A percentile compares a stretch with the other conserved stretches of the same genome.
These are phyloP conservation scores for Lytechinus pictus DNA, from an alignment of 35 echinoderm and acorn worm genomes.

Conservation along the genomic window DNA sequence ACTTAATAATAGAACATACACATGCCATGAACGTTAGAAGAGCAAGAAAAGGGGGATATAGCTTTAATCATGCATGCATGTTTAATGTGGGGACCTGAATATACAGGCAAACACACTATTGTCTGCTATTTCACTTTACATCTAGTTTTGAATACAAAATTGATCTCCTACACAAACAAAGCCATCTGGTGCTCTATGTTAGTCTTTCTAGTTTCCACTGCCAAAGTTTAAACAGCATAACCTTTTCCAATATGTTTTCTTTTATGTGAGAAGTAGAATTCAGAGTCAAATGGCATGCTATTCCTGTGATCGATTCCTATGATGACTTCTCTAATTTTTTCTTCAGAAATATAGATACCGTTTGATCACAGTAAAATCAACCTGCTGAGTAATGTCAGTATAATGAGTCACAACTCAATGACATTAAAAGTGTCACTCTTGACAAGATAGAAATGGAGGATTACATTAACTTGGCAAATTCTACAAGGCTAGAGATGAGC, in stretches of 20 bases:
- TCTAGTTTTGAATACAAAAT: slow-evolving; percentile 13
- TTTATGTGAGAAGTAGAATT: background rate
- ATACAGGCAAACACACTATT: slow-evolving; percentile 3
- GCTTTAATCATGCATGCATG: slow-evolving; percentile 8
- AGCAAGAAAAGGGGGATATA: background rate
- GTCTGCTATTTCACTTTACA: slow-evolving; percentile 18
- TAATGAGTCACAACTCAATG: background rate
- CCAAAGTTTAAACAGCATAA: slow-evolving; percentile 12
- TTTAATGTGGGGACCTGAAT: background rate
- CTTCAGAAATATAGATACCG: background rate
- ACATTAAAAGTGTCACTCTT: background rate
- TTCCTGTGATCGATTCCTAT: background rate
- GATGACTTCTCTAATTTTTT: background rate
- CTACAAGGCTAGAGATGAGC: background rate
- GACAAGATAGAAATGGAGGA: background rate
- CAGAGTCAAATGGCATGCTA: background rate
- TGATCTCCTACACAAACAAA: slow-evolving; percentile 3
- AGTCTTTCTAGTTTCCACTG: background rate
- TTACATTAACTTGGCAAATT: background rate
- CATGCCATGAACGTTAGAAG: background rate
- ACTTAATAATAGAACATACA: slow-evolving; percentile 4
- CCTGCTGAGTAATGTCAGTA: background rate
- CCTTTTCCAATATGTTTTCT: background rate
- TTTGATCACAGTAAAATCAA: background rate
- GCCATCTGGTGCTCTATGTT: background rate